A percentile compares a stretch with the other conserved stretches of the same genome.
Conservation (phyloP, 2,113 vertebrate genomes). For the human region GRCh38 chr1:41518501-41519000, state of each 20-base stretch:
- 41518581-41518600: neutral
- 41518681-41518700: neutral
- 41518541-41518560: neutral
- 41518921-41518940: neutral
- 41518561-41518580: neutral
- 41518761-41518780: conserved; percentile 46
- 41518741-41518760: neutral
- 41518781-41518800: conserved; percentile 48
- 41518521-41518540: neutral
- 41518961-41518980: neutral
- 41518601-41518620: neutral
- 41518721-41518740: neutral
- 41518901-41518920: too few species aligned
- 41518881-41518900: neutral
- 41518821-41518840: neutral
- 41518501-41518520: conserved; percentile 62
- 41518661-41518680: neutral
- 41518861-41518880: neutral
- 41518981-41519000: neutral
- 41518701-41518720: neutral
- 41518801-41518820: neutral
- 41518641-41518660: neutral
- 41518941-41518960: neutral
- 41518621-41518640: neutral
- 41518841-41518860: neutral